These are phyloP conservation scores for Alloscopus bannaensis DNA, from an alignment of 2,888 invertebrate genomes.

Conservation along the genomic window DNA sequence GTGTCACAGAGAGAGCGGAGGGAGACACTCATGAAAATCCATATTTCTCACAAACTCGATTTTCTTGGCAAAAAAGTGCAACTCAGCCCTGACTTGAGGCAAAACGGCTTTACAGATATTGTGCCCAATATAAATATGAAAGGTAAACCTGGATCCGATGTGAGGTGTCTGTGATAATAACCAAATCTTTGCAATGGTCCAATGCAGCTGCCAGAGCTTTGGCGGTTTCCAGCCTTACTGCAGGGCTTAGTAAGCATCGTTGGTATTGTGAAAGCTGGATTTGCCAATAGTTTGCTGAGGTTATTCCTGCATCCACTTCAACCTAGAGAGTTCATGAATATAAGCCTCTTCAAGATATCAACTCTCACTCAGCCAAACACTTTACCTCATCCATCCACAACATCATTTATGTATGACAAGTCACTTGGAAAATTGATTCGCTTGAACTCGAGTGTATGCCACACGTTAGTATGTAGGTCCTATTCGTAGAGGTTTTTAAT, in stretches of 20 bases:
- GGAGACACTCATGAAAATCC: neutral
- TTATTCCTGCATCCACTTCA: conserved; percentile 72
- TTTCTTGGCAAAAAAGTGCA: no score
- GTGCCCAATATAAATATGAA: no score
- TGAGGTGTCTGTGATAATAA: conserved; percentile 90
- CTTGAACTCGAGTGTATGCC: no score
- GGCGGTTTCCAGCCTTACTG: conserved; percentile 86
- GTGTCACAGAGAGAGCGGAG: conserved; percentile 67
- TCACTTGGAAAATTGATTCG: no score
- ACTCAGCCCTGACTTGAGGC: no score
- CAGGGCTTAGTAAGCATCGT: conserved; percentile 84
- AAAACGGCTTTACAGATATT: no score
- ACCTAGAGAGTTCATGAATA: conserved; percentile 60
- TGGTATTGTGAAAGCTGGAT: conserved; percentile 87
- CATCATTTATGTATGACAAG: no score
- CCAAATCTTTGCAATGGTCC: conserved; percentile 89
- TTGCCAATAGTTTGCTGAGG: conserved; percentile 78
- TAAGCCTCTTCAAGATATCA: neutral
- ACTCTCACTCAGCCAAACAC: neutral
- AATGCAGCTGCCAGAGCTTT: conserved; percentile 90
- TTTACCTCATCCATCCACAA: neutral
- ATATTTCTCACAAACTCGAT: neutral
- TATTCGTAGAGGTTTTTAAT: no score
- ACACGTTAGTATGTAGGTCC: no score
- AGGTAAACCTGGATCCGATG: conserved; percentile 86